A percentile compares a stretch with the other conserved stretches of the same genome.
Conservation (phyloP, 1,140 invertebrate genomes). For the Diploscapter pachys region DNA sequence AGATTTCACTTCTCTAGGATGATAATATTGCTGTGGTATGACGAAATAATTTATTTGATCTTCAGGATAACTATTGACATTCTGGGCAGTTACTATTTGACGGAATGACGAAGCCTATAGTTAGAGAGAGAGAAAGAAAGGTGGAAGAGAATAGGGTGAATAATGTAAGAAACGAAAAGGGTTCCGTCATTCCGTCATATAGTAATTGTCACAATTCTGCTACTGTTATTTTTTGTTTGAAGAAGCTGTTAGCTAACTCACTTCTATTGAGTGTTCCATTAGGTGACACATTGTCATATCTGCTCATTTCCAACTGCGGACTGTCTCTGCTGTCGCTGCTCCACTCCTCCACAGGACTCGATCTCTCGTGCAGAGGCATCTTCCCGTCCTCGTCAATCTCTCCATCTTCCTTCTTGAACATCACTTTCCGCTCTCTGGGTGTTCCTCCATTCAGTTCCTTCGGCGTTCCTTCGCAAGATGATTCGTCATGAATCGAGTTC, state of each 20-base stretch:
- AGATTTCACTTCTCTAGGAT: too few relatives aligned
- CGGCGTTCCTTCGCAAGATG: not conserved
- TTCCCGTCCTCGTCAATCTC: not conserved
- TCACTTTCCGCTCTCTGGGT: constrained; percentile 7
- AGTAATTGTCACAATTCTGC: too few relatives aligned
- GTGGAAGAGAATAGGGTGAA: too few relatives aligned
- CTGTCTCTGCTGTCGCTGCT: constrained; percentile 32
- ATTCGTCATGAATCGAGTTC: not conserved
- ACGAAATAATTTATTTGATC: too few relatives aligned
- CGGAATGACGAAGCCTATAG: too few relatives aligned
- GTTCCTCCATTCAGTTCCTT: not conserved
- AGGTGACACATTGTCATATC: constrained; percentile 41
- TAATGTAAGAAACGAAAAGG: too few relatives aligned
- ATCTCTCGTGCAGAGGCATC: constrained; percentile 23
- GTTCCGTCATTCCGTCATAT: too few relatives aligned
- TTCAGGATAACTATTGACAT: too few relatives aligned
- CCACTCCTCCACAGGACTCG: constrained; percentile 33
- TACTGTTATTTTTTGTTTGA: too few relatives aligned
- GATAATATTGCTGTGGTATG: too few relatives aligned
- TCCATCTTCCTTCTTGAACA: constrained; percentile 6
- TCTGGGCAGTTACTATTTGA: too few relatives aligned
- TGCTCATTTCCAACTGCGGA: constrained; percentile 40
- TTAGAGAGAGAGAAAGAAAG: too few relatives aligned
- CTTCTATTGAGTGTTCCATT: constrained; percentile 28
- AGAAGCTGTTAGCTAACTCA: not conserved